Conservation (phyloP, 35 echinoderm and acorn worm genomes). For the Amphiura filiformis region DNA sequence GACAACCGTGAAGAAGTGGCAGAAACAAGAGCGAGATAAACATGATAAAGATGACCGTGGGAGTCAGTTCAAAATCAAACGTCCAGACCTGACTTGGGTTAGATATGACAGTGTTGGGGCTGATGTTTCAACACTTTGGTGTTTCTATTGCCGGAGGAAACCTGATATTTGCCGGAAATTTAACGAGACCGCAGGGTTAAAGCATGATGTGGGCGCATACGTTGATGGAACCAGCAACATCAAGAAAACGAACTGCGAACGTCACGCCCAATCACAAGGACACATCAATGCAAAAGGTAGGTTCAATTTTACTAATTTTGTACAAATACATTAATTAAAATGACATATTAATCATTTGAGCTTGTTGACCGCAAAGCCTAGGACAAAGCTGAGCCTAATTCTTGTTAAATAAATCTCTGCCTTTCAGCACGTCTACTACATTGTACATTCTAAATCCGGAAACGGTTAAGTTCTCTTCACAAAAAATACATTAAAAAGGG, state of each 20-base stretch:
- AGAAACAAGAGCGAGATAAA: background rate
- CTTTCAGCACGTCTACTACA: too few species aligned
- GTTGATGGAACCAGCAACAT: background rate
- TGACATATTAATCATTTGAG: too few species aligned
- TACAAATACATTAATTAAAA: too few species aligned
- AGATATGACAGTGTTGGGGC: background rate
- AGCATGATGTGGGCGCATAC: background rate
- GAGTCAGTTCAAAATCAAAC: too few species aligned
- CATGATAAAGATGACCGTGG: background rate
- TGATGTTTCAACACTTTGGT: background rate
- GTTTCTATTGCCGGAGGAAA: background rate
- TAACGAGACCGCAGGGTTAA: background rate
- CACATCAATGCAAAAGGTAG: background rate
- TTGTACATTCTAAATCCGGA: too few species aligned
- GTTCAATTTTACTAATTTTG: background rate
- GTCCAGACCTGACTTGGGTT: background rate
- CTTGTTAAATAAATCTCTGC: too few species aligned
- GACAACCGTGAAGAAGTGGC: background rate
- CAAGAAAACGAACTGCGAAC: conserved; percentile 16
- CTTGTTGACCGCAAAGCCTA: background rate
- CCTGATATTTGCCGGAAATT: background rate
- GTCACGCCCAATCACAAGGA: background rate
- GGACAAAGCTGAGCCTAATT: background rate
- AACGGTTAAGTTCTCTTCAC: too few species aligned
- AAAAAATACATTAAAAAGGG: too few species aligned